Evolutionary conservation across 2,797 vertebrate genomes (phyloP), one percentile per base, ranked within the genome.

Genomic region (Poeciliopsis gracilis): DNA sequence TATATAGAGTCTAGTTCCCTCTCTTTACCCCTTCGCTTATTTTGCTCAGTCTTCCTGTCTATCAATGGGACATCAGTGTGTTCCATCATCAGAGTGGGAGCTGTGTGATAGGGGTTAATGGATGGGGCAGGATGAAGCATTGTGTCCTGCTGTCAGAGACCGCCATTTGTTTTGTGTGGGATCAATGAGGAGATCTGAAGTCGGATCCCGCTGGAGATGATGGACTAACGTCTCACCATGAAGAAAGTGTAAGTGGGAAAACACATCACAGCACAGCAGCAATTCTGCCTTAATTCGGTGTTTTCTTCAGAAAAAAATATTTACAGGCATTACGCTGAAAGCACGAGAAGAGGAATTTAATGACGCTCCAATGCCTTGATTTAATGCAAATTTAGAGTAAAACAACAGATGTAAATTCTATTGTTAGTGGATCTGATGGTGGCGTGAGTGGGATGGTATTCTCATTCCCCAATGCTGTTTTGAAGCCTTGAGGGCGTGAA

Each of bases 61-160:
- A 79, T 88, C 91, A 86, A 90, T 72, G 84, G 90, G 85, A 86
- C 85, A 84, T 87, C 89, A 59, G 33, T 51, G 20, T 86, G 47
- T 72, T 93, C 83, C 85, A 83, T 93, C 90, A 88, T 86, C 87
- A 30, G 87, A 73, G 90, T 66, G 83, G 85, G 84, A 84, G 86
- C 83, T 88, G 67, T 82, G 87, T 84, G 90, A 92, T 91, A 85
- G 82, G 85, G 91, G 91, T 91, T 93, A 91, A 92, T 93, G 88
- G 89, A 92, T 91, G 59, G 81, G 87, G 84, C 90, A 88, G 90
- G 92, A 93, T 93, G 91, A 93, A 90, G 91, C 88, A 86, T 89
- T 78, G 80, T 88, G 90, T 90, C 89, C 84, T 69, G 81, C 82
- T 81, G 89, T 87, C 82, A 43, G 84, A 85, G 86, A 66, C 43